These are phyloP conservation scores for Rostratula benghalensis DNA, from an alignment of 2,113 vertebrate genomes.

Conservation along the genomic window DNA sequence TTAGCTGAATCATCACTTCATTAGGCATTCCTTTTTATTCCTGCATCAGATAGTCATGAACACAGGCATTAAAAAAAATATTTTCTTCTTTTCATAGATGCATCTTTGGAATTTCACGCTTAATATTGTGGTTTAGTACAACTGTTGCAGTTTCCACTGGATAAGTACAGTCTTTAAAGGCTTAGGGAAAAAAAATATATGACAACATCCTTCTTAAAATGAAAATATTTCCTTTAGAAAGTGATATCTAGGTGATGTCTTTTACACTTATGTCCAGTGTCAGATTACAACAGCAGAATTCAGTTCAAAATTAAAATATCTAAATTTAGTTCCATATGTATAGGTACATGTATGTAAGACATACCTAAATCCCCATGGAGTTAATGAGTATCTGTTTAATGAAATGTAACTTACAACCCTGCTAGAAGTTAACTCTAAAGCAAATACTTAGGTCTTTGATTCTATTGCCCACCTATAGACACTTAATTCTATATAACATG, in stretches of 20 bases:
- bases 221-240: background rate
- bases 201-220: background rate
- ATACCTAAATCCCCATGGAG: background rate
- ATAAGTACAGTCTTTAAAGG: background rate
- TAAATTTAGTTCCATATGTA: background rate
- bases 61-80: background rate
- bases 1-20: constrained; percentile 34
- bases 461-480: background rate
- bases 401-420: background rate
- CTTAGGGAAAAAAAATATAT: background rate
- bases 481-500: background rate
- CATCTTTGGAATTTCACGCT: background rate
- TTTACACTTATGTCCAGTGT: background rate
- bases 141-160: background rate
- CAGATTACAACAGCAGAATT: background rate
- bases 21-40: background rate
- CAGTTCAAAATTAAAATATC: background rate
- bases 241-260: background rate
- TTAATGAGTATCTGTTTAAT: background rate
- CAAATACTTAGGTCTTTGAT: background rate
- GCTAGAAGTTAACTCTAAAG: background rate
- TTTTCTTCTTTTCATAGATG: background rate
- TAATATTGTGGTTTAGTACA: background rate
- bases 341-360: background rate
- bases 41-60: background rate